A percentile compares a stretch with the other conserved stretches of the same genome.
These are phyloP conservation scores for Reinhardtius hippoglossoides DNA, from an alignment of 2,113 vertebrate species.

Conservation along the genomic window DNA sequence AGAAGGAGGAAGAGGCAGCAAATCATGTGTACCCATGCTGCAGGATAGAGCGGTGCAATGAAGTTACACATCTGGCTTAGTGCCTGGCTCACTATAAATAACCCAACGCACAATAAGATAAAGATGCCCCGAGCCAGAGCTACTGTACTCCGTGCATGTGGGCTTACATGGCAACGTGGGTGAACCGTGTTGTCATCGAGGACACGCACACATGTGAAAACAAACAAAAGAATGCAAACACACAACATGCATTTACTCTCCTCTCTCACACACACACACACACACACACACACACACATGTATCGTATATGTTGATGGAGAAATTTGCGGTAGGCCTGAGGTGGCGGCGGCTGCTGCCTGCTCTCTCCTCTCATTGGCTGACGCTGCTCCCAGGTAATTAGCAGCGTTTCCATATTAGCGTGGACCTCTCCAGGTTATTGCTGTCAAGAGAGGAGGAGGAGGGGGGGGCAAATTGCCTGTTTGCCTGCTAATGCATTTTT, in stretches of 20 bases:
- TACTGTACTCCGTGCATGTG: slow-evolving; percentile 46
- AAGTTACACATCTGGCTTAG: slow-evolving; percentile 70
- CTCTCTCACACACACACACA: neutral
- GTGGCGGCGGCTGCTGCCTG: neutral
- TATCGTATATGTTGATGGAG: slow-evolving; percentile 9
- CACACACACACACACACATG: neutral
- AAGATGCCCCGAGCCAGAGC: slow-evolving; percentile 46
- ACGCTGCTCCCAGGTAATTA: slow-evolving; percentile 42
- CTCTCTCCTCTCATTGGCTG: slow-evolving; percentile 10
- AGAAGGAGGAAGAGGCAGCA: slow-evolving; percentile 3
- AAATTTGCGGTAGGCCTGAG: neutral
- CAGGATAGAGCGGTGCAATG: slow-evolving; percentile 46
- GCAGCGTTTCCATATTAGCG: slow-evolving; percentile 37
- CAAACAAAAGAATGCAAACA: neutral
- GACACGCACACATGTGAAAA: slow-evolving; percentile 2
- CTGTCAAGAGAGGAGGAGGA: slow-evolving; percentile 27
- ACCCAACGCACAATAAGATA: slow-evolving; percentile 64
- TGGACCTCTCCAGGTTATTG: slow-evolving; percentile 38
- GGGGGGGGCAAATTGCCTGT: slow-evolving; percentile 43
- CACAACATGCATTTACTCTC: neutral
- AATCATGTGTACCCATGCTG: slow-evolving; percentile 44
- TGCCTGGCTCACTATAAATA: slow-evolving; percentile 77
- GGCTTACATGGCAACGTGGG: slow-evolving; percentile 26
- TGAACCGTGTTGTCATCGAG: neutral
- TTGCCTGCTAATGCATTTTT: slow-evolving; percentile 47